These are phyloP conservation scores for Etheostoma perlongum DNA, from an alignment of 2,797 vertebrate species.

Conservation along the genomic window DNA sequence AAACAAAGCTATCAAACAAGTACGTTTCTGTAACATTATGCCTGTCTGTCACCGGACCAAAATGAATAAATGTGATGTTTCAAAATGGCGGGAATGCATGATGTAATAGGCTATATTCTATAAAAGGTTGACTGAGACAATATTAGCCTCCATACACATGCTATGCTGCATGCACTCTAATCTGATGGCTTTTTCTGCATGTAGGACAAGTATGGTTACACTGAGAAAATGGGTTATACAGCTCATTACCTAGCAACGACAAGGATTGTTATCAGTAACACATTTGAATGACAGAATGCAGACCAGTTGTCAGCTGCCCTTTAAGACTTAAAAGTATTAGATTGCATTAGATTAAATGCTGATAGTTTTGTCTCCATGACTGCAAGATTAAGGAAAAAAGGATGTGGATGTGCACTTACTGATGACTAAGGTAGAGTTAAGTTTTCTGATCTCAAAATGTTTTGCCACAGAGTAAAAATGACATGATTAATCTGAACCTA, in stretches of 20 bases:
- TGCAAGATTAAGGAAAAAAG: not conserved
- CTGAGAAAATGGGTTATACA: slow-evolving; percentile 57
- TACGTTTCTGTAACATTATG: not conserved
- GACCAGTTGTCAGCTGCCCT: slow-evolving; percentile 12
- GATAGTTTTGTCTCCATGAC: slow-evolving; percentile 5
- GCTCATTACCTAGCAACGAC: slow-evolving; percentile 47
- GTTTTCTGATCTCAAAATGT: slow-evolving; percentile 15
- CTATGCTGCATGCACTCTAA: slow-evolving; percentile 38
- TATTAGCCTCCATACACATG: slow-evolving; percentile 33
- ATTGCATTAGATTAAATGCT: slow-evolving; percentile 39
- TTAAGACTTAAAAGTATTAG: slow-evolving; percentile 15
- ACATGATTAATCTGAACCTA: slow-evolving; percentile 25
- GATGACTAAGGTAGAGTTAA: slow-evolving; percentile 2
- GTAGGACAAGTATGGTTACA: slow-evolving; percentile 59
- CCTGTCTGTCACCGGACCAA: slow-evolving; percentile 12
- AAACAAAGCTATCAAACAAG: slow-evolving; percentile 13
- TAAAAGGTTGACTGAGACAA: slow-evolving; percentile 50
- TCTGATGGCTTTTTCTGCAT: slow-evolving; percentile 45
- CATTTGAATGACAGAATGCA: slow-evolving; percentile 37
- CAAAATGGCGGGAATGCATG: slow-evolving; percentile 58
- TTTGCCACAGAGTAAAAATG: slow-evolving; percentile 17
- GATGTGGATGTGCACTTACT: slow-evolving; percentile 1
- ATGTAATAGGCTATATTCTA: slow-evolving; percentile 39
- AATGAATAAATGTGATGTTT: slow-evolving; percentile 38
- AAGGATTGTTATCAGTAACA: slow-evolving; percentile 32